Evolutionary conservation across 2,888 invertebrate genomes (phyloP), one percentile per base, ranked within the genome.

Genomic region (Drosophila antonietae): DNA sequence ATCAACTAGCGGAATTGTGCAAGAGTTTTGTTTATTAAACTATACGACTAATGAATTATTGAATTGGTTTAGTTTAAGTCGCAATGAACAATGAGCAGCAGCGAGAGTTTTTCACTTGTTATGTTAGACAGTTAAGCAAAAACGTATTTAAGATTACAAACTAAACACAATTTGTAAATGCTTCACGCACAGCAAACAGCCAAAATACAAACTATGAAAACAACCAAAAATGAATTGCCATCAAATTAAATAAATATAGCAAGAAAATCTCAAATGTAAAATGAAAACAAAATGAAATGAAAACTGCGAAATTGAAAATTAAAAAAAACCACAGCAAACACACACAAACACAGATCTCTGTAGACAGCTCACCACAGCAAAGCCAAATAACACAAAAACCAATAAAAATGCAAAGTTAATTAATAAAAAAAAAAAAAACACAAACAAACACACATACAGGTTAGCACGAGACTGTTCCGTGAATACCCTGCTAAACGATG

Each of bases 1-100:
- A 53, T 53, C 62, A 67, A 80, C 85, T 87, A 89, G 89, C 62
- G 89, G 89, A 90, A 88, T 88, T 88, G 90, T 82, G 89, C 61
- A 74, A 65, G 65, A 73, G 71, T 80, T 88, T 82, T 73, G 57
- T 68, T 88, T 85, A 70, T 59, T 53, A 72, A 63, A 47, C 33
- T 39, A 49, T 49, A 39, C 63, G 46, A 28, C 28, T 59, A 59
- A 64, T 68, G 66, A 53, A 68, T 68, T 56, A 70, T 57, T 60
- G 65, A 57, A 49, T 56, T 68, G 49, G 55, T 59, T 81, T 75
- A 75, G 78, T 78, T 83, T 86, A 89, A 88, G 84, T 47, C 73
- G 74, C 68, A 86, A 77, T 49, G 49, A 31, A 80, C 49, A 31
- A 64, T 60, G 63, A 60, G 28, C 59, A 64, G 73, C 65, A 62